A percentile compares a stretch with the other conserved stretches of the same genome.
Conservation (phyloP, 2,113 vertebrate species). For the Danio rerio region GRCz12tu NC_133184.1:50766001-50766500, state of each 20-base stretch:
- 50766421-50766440: too few species aligned
- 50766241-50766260: neutral
- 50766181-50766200: neutral
- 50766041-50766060: conserved; percentile 93
- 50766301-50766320: too few species aligned
- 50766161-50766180: neutral
- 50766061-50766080: conserved; percentile 93
- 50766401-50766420: too few species aligned
- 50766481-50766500: too few species aligned
- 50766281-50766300: neutral
- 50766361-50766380: too few species aligned
- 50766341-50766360: too few species aligned
- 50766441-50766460: too few species aligned
- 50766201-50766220: neutral
- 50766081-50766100: conserved; percentile 96
- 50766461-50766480: too few species aligned
- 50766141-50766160: neutral
- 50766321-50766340: too few species aligned
- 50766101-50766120: conserved; percentile 91
- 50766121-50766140: conserved; percentile 13
- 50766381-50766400: too few species aligned
- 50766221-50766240: neutral
- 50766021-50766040: conserved; percentile 99
- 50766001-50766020: conserved; percentile 93
- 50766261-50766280: neutral